These are phyloP conservation scores for Psilanteris sp. DNA, from an alignment of 1,140 invertebrate species.

Conservation along the genomic window DNA sequence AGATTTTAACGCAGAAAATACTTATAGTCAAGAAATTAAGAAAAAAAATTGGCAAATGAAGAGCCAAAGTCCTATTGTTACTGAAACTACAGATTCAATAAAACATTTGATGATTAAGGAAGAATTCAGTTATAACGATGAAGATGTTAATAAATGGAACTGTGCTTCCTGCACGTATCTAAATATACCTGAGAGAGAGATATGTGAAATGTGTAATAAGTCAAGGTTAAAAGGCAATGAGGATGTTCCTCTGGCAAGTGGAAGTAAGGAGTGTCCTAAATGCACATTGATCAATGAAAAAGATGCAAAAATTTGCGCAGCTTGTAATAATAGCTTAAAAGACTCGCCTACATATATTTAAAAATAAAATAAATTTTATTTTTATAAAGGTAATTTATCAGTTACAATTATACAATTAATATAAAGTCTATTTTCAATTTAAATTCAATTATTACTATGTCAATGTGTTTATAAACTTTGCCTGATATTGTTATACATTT, in stretches of 20 bases:
- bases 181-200: conserved; percentile 81
- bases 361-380: no score
- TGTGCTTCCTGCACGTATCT: conserved; percentile 87
- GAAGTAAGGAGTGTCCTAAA: conserved; percentile 86
- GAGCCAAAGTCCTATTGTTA: conserved; percentile 23
- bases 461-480: no score
- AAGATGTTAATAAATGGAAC: conserved; percentile 81
- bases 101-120: conserved; percentile 26
- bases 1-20: conserved; percentile 54
- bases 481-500: no score
- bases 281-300: conserved; percentile 91
- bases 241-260: conserved; percentile 84
- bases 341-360: conserved; percentile 88
- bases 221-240: conserved; percentile 82
- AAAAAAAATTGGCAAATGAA: no score
- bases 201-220: conserved; percentile 90
- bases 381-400: no score
- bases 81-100: conserved; percentile 38
- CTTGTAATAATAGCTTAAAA: conserved; percentile 85
- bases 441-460: no score
- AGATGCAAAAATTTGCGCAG: conserved; percentile 84
- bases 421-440: no score
- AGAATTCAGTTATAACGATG: conserved; percentile 18
- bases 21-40: conserved; percentile 28
- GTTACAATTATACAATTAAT: no score